These are phyloP conservation scores for Morpho deidamia DNA, from an alignment of 2,888 invertebrate genomes.

Conservation along the genomic window DNA sequence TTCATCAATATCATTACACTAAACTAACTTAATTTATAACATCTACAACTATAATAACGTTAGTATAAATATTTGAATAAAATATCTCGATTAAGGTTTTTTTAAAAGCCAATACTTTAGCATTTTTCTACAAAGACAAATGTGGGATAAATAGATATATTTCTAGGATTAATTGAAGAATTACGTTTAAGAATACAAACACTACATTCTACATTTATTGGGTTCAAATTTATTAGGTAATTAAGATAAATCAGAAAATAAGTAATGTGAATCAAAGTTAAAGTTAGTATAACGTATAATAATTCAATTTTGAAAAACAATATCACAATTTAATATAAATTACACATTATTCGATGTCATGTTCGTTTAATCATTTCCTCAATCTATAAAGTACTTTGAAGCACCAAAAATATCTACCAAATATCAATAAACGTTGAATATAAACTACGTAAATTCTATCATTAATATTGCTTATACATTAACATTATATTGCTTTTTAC, in stretches of 20 bases:
- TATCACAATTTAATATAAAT: constrained; percentile 39
- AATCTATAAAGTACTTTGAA: constrained; percentile 55
- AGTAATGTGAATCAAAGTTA: constrained; percentile 24
- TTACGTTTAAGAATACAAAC: constrained; percentile 51
- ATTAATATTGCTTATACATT: constrained; percentile 70
- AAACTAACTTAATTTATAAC: constrained; percentile 45
- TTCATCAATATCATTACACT: constrained; percentile 46
- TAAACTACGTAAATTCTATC: constrained; percentile 50
- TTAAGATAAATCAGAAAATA: constrained; percentile 22
- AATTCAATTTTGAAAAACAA: constrained; percentile 36
- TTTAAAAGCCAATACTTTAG: constrained; percentile 53
- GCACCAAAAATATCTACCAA: constrained; percentile 67
- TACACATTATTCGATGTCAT: constrained; percentile 62
- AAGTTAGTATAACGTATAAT: constrained; percentile 26
- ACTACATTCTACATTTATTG: constrained; percentile 25
- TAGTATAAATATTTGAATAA: constrained; percentile 75
- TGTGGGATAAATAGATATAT: constrained; percentile 43
- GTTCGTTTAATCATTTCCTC: constrained; percentile 49
- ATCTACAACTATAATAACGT: constrained; percentile 64
- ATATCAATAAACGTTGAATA: constrained; percentile 48
- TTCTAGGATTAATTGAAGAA: constrained; percentile 47
- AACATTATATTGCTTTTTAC: constrained; percentile 70
- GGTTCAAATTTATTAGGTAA: constrained; percentile 25
- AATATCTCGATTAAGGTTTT: constrained; percentile 59
- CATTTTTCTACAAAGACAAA: constrained; percentile 48